Evolutionary conservation across 2,113 vertebrate genomes (phyloP).

Genomic region (Ahaetulla prasina): DNA sequence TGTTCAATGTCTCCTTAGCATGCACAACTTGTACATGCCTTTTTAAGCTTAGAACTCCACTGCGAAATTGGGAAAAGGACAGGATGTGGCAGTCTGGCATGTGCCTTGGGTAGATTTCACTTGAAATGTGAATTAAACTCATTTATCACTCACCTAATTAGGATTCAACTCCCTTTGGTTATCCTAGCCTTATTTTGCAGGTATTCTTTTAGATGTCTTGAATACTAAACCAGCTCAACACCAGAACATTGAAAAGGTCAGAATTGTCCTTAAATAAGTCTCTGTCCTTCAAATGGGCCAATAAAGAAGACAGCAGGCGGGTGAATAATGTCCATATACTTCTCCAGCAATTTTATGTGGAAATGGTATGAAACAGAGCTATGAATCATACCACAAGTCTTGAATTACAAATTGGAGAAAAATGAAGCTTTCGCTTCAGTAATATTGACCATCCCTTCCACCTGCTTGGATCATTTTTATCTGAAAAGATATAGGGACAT

Average conservation of each 20-base stretch:
- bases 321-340: slow-evolving; percentile 4
- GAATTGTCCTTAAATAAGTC: slow-evolving; percentile 26
- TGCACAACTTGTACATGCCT: not conserved
- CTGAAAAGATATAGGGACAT: not conserved
- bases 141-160: not conserved
- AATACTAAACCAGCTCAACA: slow-evolving; percentile 43
- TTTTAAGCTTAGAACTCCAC: not conserved
- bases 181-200: not conserved
- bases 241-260: slow-evolving; percentile 57
- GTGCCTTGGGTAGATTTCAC: not conserved
- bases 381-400: not conserved
- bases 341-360: slow-evolving; percentile 14
- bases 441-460: not conserved
- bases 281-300: slow-evolving; percentile 38
- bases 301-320: slow-evolving; percentile 19
- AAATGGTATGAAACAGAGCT: slow-evolving; percentile 26
- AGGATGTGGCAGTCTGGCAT: not conserved
- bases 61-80: not conserved
- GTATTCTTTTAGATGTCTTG: not conserved
- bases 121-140: not conserved
- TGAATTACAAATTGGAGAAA: slow-evolving; percentile 17
- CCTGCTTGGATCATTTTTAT: not conserved
- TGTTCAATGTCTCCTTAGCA: not conserved
- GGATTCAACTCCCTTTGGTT: not conserved
- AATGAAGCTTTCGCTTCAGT: not conserved